Evolutionary conservation across 1,140 invertebrate species (phyloP), one percentile per base, ranked within the genome.

Genomic region (Atta texana): DNA sequence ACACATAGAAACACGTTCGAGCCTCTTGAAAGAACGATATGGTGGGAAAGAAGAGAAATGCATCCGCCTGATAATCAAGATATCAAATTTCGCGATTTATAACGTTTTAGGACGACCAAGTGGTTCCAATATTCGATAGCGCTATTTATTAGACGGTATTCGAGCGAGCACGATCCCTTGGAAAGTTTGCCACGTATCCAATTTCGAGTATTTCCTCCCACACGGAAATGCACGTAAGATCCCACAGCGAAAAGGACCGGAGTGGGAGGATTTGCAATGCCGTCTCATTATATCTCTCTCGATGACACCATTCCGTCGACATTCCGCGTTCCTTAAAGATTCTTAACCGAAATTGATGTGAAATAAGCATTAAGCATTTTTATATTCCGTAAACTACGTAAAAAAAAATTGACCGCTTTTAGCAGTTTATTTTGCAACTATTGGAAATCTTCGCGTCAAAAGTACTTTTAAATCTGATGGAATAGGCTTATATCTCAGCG

Each of bases 121-220:
- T 53, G 53, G 21, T 59, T 24, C 24, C 61, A 77, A 77, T 64
- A 80, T 86, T 89, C 84, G 75, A 89, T 89, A 86, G 49, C 21
- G 34, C 49, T 69, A 89, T 89, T 86, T 89, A 89, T 87, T 68
- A 44, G 61, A 74, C 24, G 78, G 72, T 63, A 75, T 18, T 63
- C 61, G 63, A 61, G 18, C 74, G 51, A 49, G 74, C 31, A 16
- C 12, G 63, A 69, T 85, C 44, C 78, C 51, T 49, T 44, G 72
- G 51, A 57, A 78, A 49, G 12, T 66, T 78, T 8, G 16, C 34
- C 57, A 61, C 81, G 81, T 77, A 85, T 88, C 72, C 86, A 88
- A 89, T 88, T 89, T 87, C 71, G 49, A 82, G 59, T 55, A 63
- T 85, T 75, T 91, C 81, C 55, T 64, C 68, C 63, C 63, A 69